Percentiles rank a stretch among this genome's conserved stretches.
Evolutionary conservation across 64 coral and sea anemone genomes (phyloP).

Genomic region (Porites australiensis): DNA sequence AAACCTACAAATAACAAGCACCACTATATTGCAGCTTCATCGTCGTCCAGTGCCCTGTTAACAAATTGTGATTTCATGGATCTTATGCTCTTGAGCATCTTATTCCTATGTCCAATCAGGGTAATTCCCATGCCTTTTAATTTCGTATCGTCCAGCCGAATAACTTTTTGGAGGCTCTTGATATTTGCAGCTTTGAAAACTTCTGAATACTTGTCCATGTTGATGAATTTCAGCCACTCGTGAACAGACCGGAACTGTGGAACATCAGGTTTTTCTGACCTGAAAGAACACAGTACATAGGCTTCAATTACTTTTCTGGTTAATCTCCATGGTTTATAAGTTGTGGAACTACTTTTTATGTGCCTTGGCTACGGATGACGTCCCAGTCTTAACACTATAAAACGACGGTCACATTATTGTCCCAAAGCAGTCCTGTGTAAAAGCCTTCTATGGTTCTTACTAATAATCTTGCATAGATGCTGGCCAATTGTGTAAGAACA

Average conservation of each 20-base stretch:
- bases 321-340: too few species aligned
- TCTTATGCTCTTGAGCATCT: conserved; percentile 95
- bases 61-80: conserved; percentile 73
- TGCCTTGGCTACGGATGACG: too few species aligned
- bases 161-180: conserved; percentile 65
- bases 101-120: conserved; percentile 95
- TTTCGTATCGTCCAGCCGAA: conserved; percentile 64
- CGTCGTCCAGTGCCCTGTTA: conserved; percentile 2
- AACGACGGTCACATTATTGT: too few species aligned
- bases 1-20: too few species aligned
- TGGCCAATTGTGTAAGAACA: too few species aligned
- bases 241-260: conserved; percentile 54
- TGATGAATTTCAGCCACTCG: conserved; percentile 87
- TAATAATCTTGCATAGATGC: too few species aligned
- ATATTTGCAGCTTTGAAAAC: conserved; percentile 65
- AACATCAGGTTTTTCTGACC: conserved; percentile 7
- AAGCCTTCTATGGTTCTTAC: too few species aligned
- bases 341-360: too few species aligned
- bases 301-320: too few species aligned
- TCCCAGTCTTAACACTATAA: too few species aligned
- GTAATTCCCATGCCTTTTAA: conserved; percentile 76
- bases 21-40: not conserved
- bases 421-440: too few species aligned
- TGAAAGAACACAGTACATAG: conserved; percentile 10
- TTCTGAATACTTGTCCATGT: conserved; percentile 83